Conservation (phyloP, 2,797 vertebrate genomes). For the Gymnodraco acuticeps region DNA sequence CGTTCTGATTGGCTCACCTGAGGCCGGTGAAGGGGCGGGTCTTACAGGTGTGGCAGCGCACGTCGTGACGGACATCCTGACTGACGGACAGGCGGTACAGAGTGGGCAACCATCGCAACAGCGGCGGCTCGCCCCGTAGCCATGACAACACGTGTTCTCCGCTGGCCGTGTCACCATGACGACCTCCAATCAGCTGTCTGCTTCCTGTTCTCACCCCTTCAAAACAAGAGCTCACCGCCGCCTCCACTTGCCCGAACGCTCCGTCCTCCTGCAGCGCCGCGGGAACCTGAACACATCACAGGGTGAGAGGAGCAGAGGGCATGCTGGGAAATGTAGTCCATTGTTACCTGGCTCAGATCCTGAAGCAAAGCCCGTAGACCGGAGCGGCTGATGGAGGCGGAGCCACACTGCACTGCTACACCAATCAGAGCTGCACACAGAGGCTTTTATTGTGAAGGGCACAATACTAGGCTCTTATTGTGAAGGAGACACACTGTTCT, state of each 20-base stretch:
- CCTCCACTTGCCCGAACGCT: conserved; percentile 81
- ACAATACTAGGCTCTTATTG: conserved; percentile 5
- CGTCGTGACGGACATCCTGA: conserved; percentile 81
- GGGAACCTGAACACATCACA: conserved; percentile 81
- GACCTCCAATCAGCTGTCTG: neutral
- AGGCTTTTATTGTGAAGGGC: neutral
- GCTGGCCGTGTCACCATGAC: conserved; percentile 43
- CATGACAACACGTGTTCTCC: conserved; percentile 87
- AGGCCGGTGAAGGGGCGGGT: conserved; percentile 71
- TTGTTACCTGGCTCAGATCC: conserved; percentile 87
- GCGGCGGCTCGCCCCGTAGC: conserved; percentile 84
- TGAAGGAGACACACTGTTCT: neutral
- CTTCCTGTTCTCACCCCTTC: conserved; percentile 59
- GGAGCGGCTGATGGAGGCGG: conserved; percentile 75
- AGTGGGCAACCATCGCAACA: conserved; percentile 89
- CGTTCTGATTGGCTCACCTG: conserved; percentile 47
- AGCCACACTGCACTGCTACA: conserved; percentile 72
- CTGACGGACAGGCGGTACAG: conserved; percentile 82
- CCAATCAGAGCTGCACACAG: conserved; percentile 83
- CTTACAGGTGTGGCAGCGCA: conserved; percentile 87
- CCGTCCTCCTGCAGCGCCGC: conserved; percentile 83
- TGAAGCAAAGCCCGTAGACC: conserved; percentile 84
- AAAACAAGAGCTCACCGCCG: conserved; percentile 82
- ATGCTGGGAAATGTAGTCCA: conserved; percentile 42
- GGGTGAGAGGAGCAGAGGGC: neutral